These are phyloP conservation scores for Pammene aurita DNA, from an alignment of 2,888 invertebrate genomes.

Conservation along the genomic window DNA sequence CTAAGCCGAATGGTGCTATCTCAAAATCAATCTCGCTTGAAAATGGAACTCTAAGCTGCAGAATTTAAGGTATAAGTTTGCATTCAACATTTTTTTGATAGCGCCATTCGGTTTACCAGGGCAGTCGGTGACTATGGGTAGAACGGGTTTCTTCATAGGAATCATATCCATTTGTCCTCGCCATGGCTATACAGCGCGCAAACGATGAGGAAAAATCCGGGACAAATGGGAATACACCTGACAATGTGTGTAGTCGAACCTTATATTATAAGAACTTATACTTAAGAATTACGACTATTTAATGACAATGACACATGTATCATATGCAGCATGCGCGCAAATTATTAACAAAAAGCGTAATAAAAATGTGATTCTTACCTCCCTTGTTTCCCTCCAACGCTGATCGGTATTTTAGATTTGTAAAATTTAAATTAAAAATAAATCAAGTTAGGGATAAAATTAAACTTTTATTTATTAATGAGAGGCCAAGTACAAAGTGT, in stretches of 20 bases:
- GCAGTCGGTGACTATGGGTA: slow-evolving; percentile 14
- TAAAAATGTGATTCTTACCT: slow-evolving; percentile 32
- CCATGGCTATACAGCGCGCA: too few species aligned
- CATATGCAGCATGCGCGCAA: slow-evolving; percentile 47
- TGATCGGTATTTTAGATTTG: slow-evolving; percentile 27
- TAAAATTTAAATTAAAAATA: slow-evolving; percentile 46
- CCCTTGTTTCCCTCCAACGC: slow-evolving; percentile 31
- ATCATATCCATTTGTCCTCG: too few species aligned
- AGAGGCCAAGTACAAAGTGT: slow-evolving; percentile 67
- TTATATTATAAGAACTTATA: slow-evolving; percentile 1
- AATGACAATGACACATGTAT: slow-evolving; percentile 27
- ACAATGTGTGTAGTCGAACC: not conserved
- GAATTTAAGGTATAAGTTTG: too few species aligned
- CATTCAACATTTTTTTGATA: too few species aligned
- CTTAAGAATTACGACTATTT: not conserved
- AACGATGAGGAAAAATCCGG: too few species aligned
- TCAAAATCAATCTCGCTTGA: too few species aligned
- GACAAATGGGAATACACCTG: too few species aligned
- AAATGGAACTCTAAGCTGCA: too few species aligned
- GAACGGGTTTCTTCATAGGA: too few species aligned
- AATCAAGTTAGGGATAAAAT: slow-evolving; percentile 47
- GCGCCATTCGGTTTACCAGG: too few species aligned
- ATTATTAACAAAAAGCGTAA: slow-evolving; percentile 44
- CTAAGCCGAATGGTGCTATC: too few species aligned
- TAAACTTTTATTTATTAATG: slow-evolving; percentile 67